Percentiles rank a stretch among this genome's conserved stretches.
phyloP scores from a whole-genome alignment of 2,113 vertebrate species.

The Nansenia antarctica region DNA sequence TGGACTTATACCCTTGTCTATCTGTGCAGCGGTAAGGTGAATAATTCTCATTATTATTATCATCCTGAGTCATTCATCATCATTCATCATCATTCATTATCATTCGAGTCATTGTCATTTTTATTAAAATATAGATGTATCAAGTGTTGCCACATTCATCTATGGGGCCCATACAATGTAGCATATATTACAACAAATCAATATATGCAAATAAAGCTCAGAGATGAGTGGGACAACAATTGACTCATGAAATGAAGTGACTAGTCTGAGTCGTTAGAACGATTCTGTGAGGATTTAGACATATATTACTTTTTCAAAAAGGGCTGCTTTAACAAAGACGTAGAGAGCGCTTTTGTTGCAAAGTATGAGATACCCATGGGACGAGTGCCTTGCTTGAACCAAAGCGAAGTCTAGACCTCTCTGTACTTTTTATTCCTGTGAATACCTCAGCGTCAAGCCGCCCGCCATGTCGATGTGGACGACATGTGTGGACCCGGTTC shows the following conservation, averaged over 20 bases:
- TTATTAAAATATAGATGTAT: neutral
- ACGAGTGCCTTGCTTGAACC: slow-evolving; percentile 96
- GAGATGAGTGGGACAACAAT: neutral
- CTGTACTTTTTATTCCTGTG: slow-evolving; percentile 82
- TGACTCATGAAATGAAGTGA: neutral
- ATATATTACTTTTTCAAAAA: slow-evolving; percentile 28
- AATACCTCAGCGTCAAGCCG: slow-evolving; percentile 83
- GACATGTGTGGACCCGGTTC: slow-evolving; percentile 76
- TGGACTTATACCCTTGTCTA: too few relatives aligned
- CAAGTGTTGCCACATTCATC: slow-evolving; percentile 8
- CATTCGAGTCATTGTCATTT: neutral
- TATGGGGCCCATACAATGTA: neutral
- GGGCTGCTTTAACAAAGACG: slow-evolving; percentile 16
- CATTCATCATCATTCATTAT: too few relatives aligned
- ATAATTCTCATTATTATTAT: too few relatives aligned
- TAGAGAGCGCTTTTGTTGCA: slow-evolving; percentile 75
- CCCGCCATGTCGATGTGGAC: slow-evolving; percentile 53
- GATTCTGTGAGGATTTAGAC: neutral
- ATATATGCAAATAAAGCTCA: neutral
- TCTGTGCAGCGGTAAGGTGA: too few relatives aligned
- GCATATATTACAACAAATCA: slow-evolving; percentile 6
- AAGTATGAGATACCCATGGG: slow-evolving; percentile 84
- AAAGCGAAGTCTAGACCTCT: slow-evolving; percentile 87
- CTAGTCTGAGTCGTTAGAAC: neutral
- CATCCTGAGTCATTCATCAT: too few relatives aligned